Evolutionary conservation across 1,140 invertebrate genomes (phyloP), one percentile per base, ranked within the genome.

Genomic region (Drosophila eugracilis): DNA sequence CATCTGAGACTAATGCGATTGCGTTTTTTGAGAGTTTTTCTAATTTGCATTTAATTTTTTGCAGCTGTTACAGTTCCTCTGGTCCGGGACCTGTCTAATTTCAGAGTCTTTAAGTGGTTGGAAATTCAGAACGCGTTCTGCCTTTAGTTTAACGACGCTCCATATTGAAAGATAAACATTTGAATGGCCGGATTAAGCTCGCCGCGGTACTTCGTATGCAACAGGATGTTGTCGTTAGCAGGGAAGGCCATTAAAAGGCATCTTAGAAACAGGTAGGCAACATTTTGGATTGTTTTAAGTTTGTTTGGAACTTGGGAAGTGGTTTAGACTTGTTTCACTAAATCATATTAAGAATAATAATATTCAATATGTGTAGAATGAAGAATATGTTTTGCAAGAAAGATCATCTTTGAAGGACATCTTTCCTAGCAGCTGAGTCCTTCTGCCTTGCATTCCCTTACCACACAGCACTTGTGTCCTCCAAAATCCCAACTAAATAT

Each of bases 11-110:
- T 89, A 88, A 88, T 88, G 83, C 83, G 84, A 83, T 88, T 89
- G 84, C 88, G 58, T 88, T 89, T 85, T 78, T 89, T 69, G 48
- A 62, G 75, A 75, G 62, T 88, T 88, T 88, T 88, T 88, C 83
- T 88, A 88, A 88, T 88, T 89, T 88, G 84, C 83, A 88, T 88
- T 88, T 88, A 88, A 88, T 88, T 88, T 86, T 88, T 88, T 78
- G 84, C 83, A 88, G 83, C 84, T 88, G 83, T 88, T 89, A 78
- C 83, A 55, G 62, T 67, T 53, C 42, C 44, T 39, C 37, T 21
- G 24, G 30, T 34, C 0, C 0, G 19, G 22, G n/a, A 14, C 42
- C 26, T 42, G 41, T 42, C 41, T 45, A 45, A 45, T 45, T 45
- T 5, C 39, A 48, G 19, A 41, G 67, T 42, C 67, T 81, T 86